Evolutionary conservation across 2,113 vertebrate species (phyloP).

Genomic region (Uria aalge): DNA sequence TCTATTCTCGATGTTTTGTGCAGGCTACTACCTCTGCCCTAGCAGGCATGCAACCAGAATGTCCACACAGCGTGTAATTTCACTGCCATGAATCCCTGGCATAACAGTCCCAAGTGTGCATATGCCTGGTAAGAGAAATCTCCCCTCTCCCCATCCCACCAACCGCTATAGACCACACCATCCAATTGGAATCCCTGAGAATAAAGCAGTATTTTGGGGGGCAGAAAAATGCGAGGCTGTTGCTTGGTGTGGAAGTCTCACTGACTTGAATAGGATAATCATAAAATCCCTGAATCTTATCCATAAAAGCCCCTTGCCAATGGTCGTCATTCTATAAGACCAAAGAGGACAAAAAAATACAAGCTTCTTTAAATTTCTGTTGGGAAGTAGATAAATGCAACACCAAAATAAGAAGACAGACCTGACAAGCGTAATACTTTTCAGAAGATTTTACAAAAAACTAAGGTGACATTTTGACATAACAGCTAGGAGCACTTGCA

Average conservation of each 20-base stretch:
- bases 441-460: neutral
- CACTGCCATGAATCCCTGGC: neutral
- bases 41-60: neutral
- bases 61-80: fast-evolving
- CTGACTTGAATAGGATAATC: neutral
- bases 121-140: neutral
- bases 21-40: neutral
- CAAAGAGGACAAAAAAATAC: neutral
- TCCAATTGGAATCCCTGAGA: neutral
- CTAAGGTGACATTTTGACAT: neutral
- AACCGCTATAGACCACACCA: neutral
- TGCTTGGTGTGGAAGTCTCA: neutral
- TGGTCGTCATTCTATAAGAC: neutral
- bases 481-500: neutral
- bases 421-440: neutral
- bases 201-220: fast-evolving
- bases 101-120: neutral
- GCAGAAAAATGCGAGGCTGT: fast-evolving
- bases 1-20: neutral
- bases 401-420: neutral
- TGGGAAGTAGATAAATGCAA: neutral
- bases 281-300: neutral
- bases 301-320: neutral
- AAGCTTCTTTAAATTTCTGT: neutral
- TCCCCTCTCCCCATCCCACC: neutral